Conservation (phyloP, 2,888 invertebrate species). For the Coremacera marginata region DNA sequence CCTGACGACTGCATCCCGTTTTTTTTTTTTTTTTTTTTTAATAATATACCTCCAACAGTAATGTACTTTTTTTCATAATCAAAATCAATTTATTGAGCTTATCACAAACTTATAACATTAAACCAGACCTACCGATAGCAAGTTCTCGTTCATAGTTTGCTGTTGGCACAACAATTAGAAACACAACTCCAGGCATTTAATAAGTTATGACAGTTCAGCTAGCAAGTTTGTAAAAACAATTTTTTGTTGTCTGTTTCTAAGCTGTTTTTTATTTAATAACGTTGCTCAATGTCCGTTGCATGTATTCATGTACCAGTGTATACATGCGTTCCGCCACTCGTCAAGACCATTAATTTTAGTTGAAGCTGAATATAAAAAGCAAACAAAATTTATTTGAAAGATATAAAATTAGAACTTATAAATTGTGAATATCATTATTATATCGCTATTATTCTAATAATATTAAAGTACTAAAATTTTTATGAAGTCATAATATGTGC, state of each 20-base stretch:
- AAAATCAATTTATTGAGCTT: not conserved
- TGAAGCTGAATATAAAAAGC: constrained; percentile 1
- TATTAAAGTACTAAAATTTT: no score
- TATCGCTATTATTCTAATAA: no score
- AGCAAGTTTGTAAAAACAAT: not conserved
- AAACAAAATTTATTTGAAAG: not conserved
- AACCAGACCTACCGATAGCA: constrained; percentile 62
- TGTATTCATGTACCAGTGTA: not conserved
- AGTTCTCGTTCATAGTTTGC: constrained; percentile 75
- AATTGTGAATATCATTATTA: no score
- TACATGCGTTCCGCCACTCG: not conserved
- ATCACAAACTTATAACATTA: not conserved
- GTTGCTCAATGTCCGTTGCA: not conserved
- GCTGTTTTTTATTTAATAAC: not conserved
- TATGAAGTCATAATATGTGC: no score
- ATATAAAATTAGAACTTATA: no score
- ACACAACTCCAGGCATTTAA: constrained; percentile 76
- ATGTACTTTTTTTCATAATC: not conserved
- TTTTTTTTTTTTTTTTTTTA: no score
- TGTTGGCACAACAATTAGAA: constrained; percentile 78
- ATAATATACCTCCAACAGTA: not conserved
- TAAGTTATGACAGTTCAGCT: not conserved
- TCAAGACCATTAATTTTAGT: constrained; percentile 6
- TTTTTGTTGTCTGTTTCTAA: not conserved
- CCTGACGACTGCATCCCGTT: no score